Evolutionary conservation across 2,888 invertebrate genomes (phyloP).

Genomic region (Drosophila recens): DNA sequence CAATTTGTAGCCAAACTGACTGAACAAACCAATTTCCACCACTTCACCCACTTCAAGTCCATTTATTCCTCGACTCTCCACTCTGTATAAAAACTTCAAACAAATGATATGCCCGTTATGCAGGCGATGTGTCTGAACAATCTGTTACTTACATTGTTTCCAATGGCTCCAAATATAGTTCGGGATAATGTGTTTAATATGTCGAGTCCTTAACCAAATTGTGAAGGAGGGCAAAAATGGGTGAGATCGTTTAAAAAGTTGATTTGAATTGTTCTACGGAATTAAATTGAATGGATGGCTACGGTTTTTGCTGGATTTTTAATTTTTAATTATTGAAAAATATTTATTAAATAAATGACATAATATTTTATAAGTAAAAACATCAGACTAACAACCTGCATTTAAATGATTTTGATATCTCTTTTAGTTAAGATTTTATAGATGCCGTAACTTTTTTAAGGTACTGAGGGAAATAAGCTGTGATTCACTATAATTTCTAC

Average conservation of each 20-base stretch:
- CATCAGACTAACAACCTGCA: too few species aligned
- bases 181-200: conserved; percentile 33
- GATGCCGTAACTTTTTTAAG: too few species aligned
- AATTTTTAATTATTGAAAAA: background rate
- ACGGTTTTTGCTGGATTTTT: too few species aligned
- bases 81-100: conserved; percentile 69
- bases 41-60: conserved; percentile 22
- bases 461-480: too few species aligned
- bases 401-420: too few species aligned
- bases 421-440: too few species aligned
- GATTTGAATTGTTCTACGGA: conserved; percentile 29
- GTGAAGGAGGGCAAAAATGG: background rate
- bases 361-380: too few species aligned
- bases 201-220: conserved; percentile 25
- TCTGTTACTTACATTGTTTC: conserved; percentile 75
- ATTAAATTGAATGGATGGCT: background rate
- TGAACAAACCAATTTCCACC: conserved; percentile 36
- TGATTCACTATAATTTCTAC: too few species aligned
- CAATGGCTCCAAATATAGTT: conserved; percentile 37
- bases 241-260: conserved; percentile 30
- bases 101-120: conserved; percentile 66
- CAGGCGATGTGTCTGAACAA: conserved; percentile 81
- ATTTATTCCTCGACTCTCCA: conserved; percentile 10
- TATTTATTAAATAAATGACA: too few species aligned
- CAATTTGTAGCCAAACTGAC: conserved; percentile 66